Conservation (phyloP, 2,888 invertebrate species). For the Luffia ferchaultella region DNA sequence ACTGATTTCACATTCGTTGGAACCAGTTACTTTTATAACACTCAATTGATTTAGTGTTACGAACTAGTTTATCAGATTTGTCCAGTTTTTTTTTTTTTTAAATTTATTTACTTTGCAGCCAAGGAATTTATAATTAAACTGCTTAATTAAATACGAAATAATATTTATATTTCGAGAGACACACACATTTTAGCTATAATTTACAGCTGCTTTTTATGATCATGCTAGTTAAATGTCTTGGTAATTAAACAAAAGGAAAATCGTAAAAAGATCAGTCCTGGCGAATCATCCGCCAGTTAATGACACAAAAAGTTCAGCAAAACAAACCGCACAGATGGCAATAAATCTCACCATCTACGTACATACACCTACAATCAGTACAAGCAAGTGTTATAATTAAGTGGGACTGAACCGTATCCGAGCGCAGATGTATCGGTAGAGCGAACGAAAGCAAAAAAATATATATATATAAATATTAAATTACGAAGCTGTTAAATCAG, state of each 20-base stretch:
- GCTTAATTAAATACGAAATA: no score
- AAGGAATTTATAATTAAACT: no score
- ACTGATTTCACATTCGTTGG: slow-evolving; percentile 22
- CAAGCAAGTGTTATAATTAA: slow-evolving; percentile 62
- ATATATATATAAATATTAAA: slow-evolving; percentile 38
- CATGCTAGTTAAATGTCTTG: no score
- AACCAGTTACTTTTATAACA: slow-evolving; percentile 32
- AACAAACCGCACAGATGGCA: slow-evolving; percentile 46
- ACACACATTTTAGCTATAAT: no score
- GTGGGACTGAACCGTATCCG: slow-evolving; percentile 35
- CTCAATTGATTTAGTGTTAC: slow-evolving; percentile 1
- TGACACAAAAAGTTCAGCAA: slow-evolving; percentile 49
- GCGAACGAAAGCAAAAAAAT: slow-evolving; percentile 39
- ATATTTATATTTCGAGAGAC: no score
- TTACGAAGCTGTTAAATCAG: slow-evolving; percentile 52
- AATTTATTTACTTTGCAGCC: no score
- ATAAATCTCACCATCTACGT: slow-evolving; percentile 49
- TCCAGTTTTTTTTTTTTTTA: neutral
- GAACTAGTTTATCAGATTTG: neutral
- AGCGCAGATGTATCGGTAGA: slow-evolving; percentile 52
- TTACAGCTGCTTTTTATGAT: no score
- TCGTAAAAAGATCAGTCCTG: no score
- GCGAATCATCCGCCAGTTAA: slow-evolving; percentile 38
- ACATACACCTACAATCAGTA: slow-evolving; percentile 40
- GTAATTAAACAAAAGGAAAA: no score